A percentile compares a stretch with the other conserved stretches of the same genome.
phyloP scores from a whole-genome alignment of 2,888 invertebrate genomes.

The Drosophila rellima region DNA sequence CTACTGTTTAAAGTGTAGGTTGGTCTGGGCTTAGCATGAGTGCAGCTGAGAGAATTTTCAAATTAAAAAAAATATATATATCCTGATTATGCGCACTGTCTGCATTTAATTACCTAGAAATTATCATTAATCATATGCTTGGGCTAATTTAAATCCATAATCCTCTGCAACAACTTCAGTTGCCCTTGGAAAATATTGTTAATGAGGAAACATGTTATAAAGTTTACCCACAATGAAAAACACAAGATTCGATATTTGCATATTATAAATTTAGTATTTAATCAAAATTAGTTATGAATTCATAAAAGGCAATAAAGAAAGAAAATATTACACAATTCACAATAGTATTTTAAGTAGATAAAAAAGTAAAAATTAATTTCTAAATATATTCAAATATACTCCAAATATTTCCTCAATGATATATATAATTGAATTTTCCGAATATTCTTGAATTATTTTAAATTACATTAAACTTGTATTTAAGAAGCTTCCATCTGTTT shows the following conservation, averaged over 20 bases:
- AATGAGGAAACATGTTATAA: not conserved
- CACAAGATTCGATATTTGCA: too few relatives aligned
- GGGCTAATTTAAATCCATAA: conserved; percentile 29
- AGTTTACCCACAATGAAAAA: not conserved
- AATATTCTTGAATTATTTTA: not conserved
- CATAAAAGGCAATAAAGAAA: too few relatives aligned
- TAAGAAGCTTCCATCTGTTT: not conserved
- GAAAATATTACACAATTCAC: too few relatives aligned
- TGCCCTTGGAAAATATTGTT: not conserved
- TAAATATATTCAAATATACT: not conserved
- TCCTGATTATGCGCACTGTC: conserved; percentile 32
- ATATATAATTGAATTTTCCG: not conserved
- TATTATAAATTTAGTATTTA: too few relatives aligned
- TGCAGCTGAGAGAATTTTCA: conserved; percentile 29
- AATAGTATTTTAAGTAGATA: not conserved
- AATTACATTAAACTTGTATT: not conserved
- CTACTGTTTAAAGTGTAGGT: conserved; percentile 67
- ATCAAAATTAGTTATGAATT: too few relatives aligned
- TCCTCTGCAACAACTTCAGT: not conserved
- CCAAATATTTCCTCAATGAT: not conserved
- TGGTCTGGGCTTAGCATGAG: conserved; percentile 22
- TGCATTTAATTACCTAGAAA: conserved; percentile 72
- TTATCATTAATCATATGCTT: conserved; percentile 70
- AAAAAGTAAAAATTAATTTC: not conserved
- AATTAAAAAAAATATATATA: conserved; percentile 37